These are phyloP conservation scores for Scaptomyza hsui DNA, from an alignment of 1,140 invertebrate species.

Conservation along the genomic window DNA sequence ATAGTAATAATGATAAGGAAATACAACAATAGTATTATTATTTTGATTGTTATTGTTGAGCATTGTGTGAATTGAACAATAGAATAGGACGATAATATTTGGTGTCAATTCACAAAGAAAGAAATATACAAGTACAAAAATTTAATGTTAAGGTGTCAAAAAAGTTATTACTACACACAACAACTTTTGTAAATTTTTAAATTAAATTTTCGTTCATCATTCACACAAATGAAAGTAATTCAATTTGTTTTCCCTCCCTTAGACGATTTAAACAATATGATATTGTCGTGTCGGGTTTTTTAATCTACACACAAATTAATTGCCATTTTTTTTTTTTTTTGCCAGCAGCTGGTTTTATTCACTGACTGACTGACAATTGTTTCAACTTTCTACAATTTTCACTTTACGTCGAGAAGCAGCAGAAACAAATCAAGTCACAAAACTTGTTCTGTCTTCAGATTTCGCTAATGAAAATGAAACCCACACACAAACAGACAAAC, in stretches of 20 bases:
- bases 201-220: neutral
- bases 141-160: neutral
- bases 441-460: constrained; percentile 57
- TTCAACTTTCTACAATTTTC: constrained; percentile 63
- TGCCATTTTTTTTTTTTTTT: constrained; percentile 53
- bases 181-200: neutral
- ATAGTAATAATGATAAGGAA: constrained; percentile 35
- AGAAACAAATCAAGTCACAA: constrained; percentile 39
- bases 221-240: constrained; percentile 19
- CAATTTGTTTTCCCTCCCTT: neutral
- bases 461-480: constrained; percentile 63
- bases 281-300: constrained; percentile 35
- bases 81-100: constrained; percentile 15
- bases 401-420: constrained; percentile 54
- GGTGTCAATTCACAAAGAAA: constrained; percentile 17
- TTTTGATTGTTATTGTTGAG: neutral
- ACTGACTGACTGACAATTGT: constrained; percentile 48
- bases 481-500: constrained; percentile 21
- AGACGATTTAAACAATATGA: constrained; percentile 12
- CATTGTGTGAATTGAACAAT: constrained; percentile 41
- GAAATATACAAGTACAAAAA: neutral
- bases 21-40: constrained; percentile 13
- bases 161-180: neutral
- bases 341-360: neutral
- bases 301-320: constrained; percentile 59